phyloP scores from a whole-genome alignment of 2,888 invertebrate species.

The Rhingia campestris region DNA sequence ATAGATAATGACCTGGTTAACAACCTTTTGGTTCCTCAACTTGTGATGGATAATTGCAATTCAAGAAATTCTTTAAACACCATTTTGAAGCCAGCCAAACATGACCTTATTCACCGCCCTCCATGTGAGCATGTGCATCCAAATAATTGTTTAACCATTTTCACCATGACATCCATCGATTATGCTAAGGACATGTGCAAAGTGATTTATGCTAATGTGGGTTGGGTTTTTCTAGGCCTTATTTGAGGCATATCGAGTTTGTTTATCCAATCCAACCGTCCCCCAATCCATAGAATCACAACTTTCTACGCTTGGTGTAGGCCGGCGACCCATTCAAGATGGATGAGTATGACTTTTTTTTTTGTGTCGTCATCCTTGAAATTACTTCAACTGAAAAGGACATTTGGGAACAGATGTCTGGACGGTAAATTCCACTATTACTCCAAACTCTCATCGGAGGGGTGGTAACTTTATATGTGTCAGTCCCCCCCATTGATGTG shows the following conservation, averaged over 20 bases:
- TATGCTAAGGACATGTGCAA: slow-evolving; percentile 54
- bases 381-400: slow-evolving; percentile 56
- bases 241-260: slow-evolving; percentile 1
- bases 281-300: not conserved
- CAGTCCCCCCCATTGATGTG: slow-evolving; percentile 4
- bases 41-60: too few relatives aligned
- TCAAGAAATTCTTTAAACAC: not conserved
- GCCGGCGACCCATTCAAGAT: slow-evolving; percentile 22
- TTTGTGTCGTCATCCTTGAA: slow-evolving; percentile 43
- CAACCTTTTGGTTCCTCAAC: not conserved
- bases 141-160: slow-evolving; percentile 65
- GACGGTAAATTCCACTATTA: slow-evolving; percentile 52
- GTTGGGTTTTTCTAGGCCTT: slow-evolving; percentile 31
- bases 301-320: slow-evolving; percentile 49
- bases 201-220: slow-evolving; percentile 67
- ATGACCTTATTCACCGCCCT: slow-evolving; percentile 4
- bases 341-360: slow-evolving; percentile 33
- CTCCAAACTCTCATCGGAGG: slow-evolving; percentile 6
- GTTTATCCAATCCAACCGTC: not conserved
- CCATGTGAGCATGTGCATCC: slow-evolving; percentile 44
- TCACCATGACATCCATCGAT: slow-evolving; percentile 58
- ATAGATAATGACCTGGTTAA: not conserved
- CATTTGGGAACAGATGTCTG: slow-evolving; percentile 68
- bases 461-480: slow-evolving; percentile 23
- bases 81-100: slow-evolving; percentile 37